Percentiles rank a stretch among this genome's conserved stretches.
These are phyloP conservation scores for Cephus spinipes DNA, from an alignment of 2,888 invertebrate species.

Conservation along the genomic window DNA sequence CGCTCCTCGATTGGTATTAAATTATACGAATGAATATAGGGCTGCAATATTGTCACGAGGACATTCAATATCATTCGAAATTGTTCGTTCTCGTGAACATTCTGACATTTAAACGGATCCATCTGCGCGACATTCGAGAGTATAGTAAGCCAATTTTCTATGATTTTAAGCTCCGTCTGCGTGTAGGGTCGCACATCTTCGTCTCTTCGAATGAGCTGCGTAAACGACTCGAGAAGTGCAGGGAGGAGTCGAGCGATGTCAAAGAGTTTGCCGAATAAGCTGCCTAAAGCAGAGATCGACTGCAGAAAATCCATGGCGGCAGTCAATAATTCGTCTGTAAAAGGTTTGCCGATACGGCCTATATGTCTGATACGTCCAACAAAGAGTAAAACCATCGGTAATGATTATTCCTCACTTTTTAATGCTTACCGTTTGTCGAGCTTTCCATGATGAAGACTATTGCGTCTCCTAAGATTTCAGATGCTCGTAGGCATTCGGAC, in stretches of 20 bases:
- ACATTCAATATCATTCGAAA: conserved; percentile 38
- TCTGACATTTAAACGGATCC: conserved; percentile 29
- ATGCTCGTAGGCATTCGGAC: conserved; percentile 45
- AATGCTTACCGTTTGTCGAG: conserved; percentile 72
- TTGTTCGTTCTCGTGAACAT: conserved; percentile 26
- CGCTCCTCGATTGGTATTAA: conserved; percentile 44
- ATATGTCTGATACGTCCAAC: too few relatives aligned
- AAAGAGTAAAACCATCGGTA: too few relatives aligned
- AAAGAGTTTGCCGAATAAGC: conserved; percentile 41
- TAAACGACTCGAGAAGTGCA: conserved; percentile 46
- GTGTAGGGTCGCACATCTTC: conserved; percentile 28
- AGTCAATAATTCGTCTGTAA: conserved; percentile 49
- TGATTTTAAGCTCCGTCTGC: conserved; percentile 32
- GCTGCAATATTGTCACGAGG: conserved; percentile 42
- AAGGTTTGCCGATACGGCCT: neutral
- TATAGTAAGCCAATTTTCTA: conserved; percentile 50
- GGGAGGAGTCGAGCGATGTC: conserved; percentile 38
- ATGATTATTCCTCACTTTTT: neutral
- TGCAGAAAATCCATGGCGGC: conserved; percentile 48
- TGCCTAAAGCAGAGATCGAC: conserved; percentile 37
- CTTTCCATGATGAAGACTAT: conserved; percentile 80
- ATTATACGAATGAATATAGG: conserved; percentile 41
- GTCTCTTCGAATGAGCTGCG: conserved; percentile 39
- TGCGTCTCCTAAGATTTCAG: conserved; percentile 69
- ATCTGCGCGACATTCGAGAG: conserved; percentile 38